Base-by-base conservation (phyloP, 2,797 vertebrate genomes). In the Dallia pectoralis region DNA sequence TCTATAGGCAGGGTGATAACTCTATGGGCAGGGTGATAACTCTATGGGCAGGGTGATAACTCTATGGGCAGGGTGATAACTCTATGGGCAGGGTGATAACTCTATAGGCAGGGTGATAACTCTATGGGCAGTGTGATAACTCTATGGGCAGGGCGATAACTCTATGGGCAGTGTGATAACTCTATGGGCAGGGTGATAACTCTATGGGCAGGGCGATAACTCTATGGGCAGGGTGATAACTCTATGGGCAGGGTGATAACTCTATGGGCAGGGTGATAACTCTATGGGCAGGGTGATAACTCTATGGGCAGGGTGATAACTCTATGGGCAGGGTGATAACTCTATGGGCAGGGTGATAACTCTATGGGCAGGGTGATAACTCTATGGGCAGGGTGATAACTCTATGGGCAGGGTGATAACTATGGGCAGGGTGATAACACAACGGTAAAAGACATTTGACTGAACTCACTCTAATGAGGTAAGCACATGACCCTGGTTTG, bases 401-500 rank as follows among this genome's bases (percentile, higher is more conserved):
- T 14, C 11, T 12, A 1, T 51, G 49, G 18, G 22, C 53, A n/a
- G 11, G 22, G n/a, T 44, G 36, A 40, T 40, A 40, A n/a, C n/a
- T n/a, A n/a, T n/a, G n/a, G n/a, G n/a, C n/a, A n/a, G n/a, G n/a
- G n/a, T 51, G 48, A 51, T 51, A 51, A 56, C 51, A n/a, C 19
- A 47, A 68, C 27, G 22, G 75, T 81, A 79, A 81, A 84, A 82
- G 84, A 36, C 33, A 8, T 77, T 6, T 66, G 53, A 8, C 11
- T 15, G 62, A 30, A 27, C 61, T 22, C 19, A 74, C 69, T 27
- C 76, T 88, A 86, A 89, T 75, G 80, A 85, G 84, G 79, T 79
- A 53, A 84, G 77, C 86, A 81, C 80, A 86, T 82, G 82, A 80
- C 80, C 65, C 70, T 71, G 47, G 33, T 22, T 25, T 19, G 53